Percentiles rank a stretch among this genome's conserved stretches.
Evolutionary conservation across 2,888 invertebrate species (phyloP).

Genomic region (Azorinus chamasolen): DNA sequence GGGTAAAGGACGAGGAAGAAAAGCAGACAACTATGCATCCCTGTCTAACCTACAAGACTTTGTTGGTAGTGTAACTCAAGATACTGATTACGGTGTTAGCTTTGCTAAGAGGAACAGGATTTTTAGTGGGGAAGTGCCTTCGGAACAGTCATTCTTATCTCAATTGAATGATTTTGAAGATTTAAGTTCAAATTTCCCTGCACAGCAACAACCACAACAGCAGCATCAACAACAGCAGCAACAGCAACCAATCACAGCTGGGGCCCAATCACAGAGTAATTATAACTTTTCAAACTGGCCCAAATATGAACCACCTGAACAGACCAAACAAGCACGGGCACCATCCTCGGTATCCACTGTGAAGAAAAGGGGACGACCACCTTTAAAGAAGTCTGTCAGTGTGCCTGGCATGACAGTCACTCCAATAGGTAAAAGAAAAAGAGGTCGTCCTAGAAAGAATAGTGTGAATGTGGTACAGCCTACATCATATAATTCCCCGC

Average conservation of each 20-base stretch:
- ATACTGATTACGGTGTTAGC: constrained; percentile 55
- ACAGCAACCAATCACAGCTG: constrained; percentile 1
- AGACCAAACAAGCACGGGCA: background rate
- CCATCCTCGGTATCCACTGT: constrained; percentile 8
- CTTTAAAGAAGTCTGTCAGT: constrained; percentile 29
- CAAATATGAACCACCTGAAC: constrained; percentile 16
- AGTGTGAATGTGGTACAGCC: constrained; percentile 1
- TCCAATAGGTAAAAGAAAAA: constrained; percentile 25
- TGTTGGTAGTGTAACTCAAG: constrained; percentile 63
- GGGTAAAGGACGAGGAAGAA: background rate
- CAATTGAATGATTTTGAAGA: constrained; percentile 31
- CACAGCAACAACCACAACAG: constrained; percentile 10
- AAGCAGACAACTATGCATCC: constrained; percentile 29
- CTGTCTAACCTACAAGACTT: constrained; percentile 56
- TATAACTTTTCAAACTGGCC: constrained; percentile 48
- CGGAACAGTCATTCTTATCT: constrained; percentile 28
- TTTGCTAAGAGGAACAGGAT: constrained; percentile 36
- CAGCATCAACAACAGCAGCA: constrained; percentile 15
- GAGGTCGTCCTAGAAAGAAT: constrained; percentile 44
- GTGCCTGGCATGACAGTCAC: constrained; percentile 20
- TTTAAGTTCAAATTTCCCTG: constrained; percentile 10
- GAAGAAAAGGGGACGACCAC: constrained; percentile 30
- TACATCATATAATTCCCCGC: constrained; percentile 1
- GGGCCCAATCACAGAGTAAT: background rate
- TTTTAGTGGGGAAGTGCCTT: background rate